These are phyloP conservation scores for Xiphophorus maculatus DNA, from an alignment of 2,113 vertebrate species.

Conservation along the genomic window DNA sequence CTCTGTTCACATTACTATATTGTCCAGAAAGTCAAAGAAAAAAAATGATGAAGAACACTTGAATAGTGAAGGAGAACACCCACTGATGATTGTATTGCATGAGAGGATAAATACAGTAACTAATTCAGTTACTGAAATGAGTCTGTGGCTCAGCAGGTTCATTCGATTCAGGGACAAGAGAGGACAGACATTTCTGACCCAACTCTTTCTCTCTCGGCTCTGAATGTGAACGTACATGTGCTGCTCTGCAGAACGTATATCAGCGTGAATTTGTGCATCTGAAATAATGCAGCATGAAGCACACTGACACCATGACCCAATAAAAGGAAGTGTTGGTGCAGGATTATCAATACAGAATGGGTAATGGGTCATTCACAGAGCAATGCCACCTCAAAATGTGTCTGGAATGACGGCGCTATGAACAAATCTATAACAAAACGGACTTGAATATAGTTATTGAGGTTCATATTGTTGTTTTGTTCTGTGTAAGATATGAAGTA, in stretches of 20 bases:
- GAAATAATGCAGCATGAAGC: slow-evolving; percentile 33
- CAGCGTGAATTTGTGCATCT: slow-evolving; percentile 12
- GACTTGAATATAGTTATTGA: background rate
- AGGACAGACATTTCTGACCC: slow-evolving; percentile 3
- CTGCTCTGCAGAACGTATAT: background rate
- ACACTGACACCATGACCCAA: slow-evolving; percentile 71
- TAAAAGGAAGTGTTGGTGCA: slow-evolving; percentile 16
- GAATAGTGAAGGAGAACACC: background rate
- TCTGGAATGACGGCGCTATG: background rate
- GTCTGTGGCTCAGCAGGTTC: background rate
- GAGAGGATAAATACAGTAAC: background rate
- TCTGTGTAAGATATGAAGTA: too few species aligned
- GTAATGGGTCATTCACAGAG: too few species aligned
- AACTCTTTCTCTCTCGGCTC: slow-evolving; percentile 1
- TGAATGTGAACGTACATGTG: background rate
- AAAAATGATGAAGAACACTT: background rate
- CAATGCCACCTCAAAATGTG: too few species aligned
- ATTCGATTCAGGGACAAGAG: background rate
- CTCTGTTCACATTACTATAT: background rate
- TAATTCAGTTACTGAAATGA: background rate
- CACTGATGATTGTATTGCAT: background rate
- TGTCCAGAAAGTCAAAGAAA: too few species aligned
- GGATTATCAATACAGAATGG: slow-evolving; percentile 14
- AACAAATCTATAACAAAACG: background rate
- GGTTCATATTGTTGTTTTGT: too few species aligned